Evolutionary conservation across 92 coral and sea anemone species (phyloP).

Genomic region (Actinernus sp.): DNA sequence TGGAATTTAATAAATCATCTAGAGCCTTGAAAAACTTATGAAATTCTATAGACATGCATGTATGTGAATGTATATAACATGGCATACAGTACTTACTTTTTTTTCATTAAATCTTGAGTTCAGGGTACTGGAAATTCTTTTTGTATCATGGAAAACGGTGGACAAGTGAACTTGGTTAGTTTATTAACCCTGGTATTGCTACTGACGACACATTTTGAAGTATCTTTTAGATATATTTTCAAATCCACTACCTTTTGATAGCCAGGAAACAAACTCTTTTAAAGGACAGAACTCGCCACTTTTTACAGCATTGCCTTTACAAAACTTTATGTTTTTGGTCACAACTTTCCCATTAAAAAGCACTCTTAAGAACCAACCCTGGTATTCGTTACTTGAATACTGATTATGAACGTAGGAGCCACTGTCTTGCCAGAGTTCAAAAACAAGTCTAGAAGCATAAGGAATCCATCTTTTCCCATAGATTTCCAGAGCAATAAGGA

Average conservation of each 20-base stretch:
- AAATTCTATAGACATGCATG: too few relatives aligned
- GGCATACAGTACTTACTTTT: too few relatives aligned
- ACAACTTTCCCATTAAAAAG: slow-evolving; percentile 81
- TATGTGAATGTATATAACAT: too few relatives aligned
- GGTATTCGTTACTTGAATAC: neutral
- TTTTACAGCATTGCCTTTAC: slow-evolving; percentile 47
- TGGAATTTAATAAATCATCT: too few relatives aligned
- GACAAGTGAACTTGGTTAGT: too few relatives aligned
- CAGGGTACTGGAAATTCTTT: too few relatives aligned
- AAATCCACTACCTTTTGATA: slow-evolving; percentile 52
- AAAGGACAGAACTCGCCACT: slow-evolving; percentile 83
- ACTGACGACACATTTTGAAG: slow-evolving; percentile 16
- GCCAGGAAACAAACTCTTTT: slow-evolving; percentile 60
- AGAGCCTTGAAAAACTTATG: too few relatives aligned
- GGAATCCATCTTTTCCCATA: slow-evolving; percentile 69
- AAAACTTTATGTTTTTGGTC: slow-evolving; percentile 74
- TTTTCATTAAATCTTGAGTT: too few relatives aligned
- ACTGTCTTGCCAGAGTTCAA: slow-evolving; percentile 81
- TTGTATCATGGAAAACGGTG: too few relatives aligned
- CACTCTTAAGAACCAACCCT: slow-evolving; percentile 56
- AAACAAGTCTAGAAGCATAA: slow-evolving; percentile 81
- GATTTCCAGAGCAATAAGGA: slow-evolving; percentile 73
- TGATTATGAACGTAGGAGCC: neutral
- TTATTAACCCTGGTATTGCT: too few relatives aligned
- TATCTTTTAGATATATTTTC: slow-evolving; percentile 9